Evolutionary conservation across 2,797 vertebrate species (phyloP).

Genomic region (Labroides dimidiatus): DNA sequence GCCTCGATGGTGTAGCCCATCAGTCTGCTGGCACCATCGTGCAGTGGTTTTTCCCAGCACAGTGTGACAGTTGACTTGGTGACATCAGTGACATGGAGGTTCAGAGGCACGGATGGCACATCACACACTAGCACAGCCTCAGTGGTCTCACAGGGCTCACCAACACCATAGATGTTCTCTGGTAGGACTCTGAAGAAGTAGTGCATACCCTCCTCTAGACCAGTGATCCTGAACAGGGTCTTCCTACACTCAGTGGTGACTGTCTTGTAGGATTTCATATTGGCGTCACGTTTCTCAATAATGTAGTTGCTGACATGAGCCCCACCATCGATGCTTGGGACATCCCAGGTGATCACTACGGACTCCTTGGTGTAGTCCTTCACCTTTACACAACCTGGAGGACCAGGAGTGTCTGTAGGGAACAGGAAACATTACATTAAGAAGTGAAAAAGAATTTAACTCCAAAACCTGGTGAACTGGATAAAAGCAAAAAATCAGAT

Average conservation of each 20-base stretch:
- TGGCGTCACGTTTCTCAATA: constrained; percentile 95
- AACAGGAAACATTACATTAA: not conserved
- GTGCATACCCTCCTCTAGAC: constrained; percentile 90
- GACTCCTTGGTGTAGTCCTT: constrained; percentile 98
- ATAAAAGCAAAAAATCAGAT: not conserved
- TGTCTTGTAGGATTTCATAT: constrained; percentile 97
- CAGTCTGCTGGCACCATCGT: constrained; percentile 94
- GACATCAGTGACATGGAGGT: constrained; percentile 90
- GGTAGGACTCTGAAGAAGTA: constrained; percentile 98
- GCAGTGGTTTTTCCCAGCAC: constrained; percentile 92
- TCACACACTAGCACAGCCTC: constrained; percentile 95
- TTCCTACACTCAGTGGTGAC: constrained; percentile 97
- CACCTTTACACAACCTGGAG: constrained; percentile 91
- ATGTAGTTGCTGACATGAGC: constrained; percentile 98
- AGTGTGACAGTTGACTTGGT: constrained; percentile 93
- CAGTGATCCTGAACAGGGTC: constrained; percentile 93
- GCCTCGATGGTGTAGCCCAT: constrained; percentile 93
- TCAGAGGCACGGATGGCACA: constrained; percentile 91
- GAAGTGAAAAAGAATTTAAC: not conserved
- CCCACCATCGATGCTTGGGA: constrained; percentile 93
- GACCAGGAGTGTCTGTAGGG: constrained; percentile 94
- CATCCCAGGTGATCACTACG: constrained; percentile 98
- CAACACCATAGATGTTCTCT: constrained; percentile 98
- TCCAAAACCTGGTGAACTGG: not conserved
- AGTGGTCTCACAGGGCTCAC: constrained; percentile 93